Evolutionary conservation across 2,797 vertebrate genomes (phyloP).

Genomic region (Microcaecilia unicolor): DNA sequence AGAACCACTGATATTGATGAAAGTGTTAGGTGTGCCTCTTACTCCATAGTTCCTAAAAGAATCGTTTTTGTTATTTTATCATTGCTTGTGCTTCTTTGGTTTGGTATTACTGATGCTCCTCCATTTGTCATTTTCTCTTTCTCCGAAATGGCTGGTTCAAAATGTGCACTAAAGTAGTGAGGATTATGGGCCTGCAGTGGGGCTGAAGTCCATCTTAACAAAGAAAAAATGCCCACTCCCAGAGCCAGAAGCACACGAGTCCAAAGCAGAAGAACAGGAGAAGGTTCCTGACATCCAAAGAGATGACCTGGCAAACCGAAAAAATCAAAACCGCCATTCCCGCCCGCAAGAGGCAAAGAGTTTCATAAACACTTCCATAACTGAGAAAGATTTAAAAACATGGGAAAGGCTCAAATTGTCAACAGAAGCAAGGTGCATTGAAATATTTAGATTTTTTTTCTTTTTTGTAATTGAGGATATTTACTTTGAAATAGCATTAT

Average conservation of each 20-base stretch:
- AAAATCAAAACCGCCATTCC: constrained; percentile 46
- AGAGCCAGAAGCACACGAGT: constrained; percentile 18
- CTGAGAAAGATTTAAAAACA: constrained; percentile 77
- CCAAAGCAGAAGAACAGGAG: constrained; percentile 12
- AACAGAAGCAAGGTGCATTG: constrained; percentile 73
- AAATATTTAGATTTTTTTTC: too few relatives aligned
- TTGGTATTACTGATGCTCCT: constrained; percentile 17
- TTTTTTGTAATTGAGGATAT: too few relatives aligned
- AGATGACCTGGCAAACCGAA: constrained; percentile 67
- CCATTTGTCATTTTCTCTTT: constrained; percentile 27
- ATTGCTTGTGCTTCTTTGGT: constrained; percentile 20
- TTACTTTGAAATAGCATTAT: too few relatives aligned
- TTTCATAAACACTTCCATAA: constrained; percentile 66
- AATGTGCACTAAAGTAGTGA: constrained; percentile 38
- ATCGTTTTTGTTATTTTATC: constrained; percentile 5
- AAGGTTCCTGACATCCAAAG: constrained; percentile 57
- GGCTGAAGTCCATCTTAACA: constrained; percentile 11
- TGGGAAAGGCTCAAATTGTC: constrained; percentile 84
- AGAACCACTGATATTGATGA: too few relatives aligned
- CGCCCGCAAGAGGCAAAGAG: constrained; percentile 48
- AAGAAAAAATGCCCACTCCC: constrained; percentile 11
- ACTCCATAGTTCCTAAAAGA: too few relatives aligned
- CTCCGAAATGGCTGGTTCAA: constrained; percentile 17
- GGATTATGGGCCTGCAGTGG: constrained; percentile 21
- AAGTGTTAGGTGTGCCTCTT: too few relatives aligned